Conservation (phyloP, 2,797 vertebrate species). For the Aulostomus chinensis region DNA sequence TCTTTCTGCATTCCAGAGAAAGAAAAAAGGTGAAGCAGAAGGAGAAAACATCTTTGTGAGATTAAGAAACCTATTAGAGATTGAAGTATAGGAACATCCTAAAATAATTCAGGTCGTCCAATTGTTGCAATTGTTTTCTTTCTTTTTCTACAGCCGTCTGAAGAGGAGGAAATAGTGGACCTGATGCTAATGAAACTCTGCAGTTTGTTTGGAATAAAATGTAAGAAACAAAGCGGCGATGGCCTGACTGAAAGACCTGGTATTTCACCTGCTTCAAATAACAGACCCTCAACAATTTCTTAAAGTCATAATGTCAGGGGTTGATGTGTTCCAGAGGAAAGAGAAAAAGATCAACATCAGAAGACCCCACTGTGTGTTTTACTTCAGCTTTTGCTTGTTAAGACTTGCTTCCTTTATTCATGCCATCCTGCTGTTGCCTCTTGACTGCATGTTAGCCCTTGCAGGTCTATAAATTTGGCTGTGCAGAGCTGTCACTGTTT, state of each 20-base stretch:
- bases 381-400: conserved; percentile 12
- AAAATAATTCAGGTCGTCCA: background rate
- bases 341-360: background rate
- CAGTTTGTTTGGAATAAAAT: conserved; percentile 88
- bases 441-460: conserved; percentile 14
- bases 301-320: conserved; percentile 14
- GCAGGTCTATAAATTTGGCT: conserved; percentile 18
- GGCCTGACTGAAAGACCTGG: conserved; percentile 9
- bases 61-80: too few species aligned
- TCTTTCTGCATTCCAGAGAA: too few species aligned
- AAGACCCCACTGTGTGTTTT: conserved; percentile 1
- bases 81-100: too few species aligned
- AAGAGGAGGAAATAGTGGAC: conserved; percentile 92
- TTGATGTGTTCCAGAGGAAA: conserved; percentile 11
- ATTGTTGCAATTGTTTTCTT: background rate
- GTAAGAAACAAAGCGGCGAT: conserved; percentile 74
- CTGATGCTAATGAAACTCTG: conserved; percentile 90
- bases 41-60: too few species aligned
- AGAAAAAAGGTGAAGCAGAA: too few species aligned
- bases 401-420: conserved; percentile 5
- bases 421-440: conserved; percentile 13
- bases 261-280: conserved; percentile 27
- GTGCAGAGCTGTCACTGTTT: conserved; percentile 9
- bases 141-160: conserved; percentile 82
- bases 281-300: conserved; percentile 40